Base-by-base conservation (phyloP, 2,113 vertebrate genomes). In the Calonectris borealis region DNA sequence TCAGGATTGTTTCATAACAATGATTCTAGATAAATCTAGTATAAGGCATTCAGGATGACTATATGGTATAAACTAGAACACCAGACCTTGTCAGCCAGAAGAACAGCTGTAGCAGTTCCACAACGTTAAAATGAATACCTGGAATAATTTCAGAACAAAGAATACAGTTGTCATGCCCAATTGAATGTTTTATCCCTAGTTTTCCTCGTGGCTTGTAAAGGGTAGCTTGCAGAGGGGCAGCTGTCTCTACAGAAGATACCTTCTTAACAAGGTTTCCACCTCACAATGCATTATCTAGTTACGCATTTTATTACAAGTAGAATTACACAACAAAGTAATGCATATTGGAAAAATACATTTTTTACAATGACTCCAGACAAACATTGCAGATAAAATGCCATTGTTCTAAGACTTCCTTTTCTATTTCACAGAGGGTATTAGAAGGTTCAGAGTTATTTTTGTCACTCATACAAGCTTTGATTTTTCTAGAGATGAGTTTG, bases 311-410 rank as follows among this genome's bases (percentile, higher is more conserved):
- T 98, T 98, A 95, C 96, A 98, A 98, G 96, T 91, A 90, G 96
- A 97, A 89, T 98, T 98, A 98, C 97, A 98, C 96, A 97, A 96
- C 87, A 83, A 94, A 96, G 88, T 97, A 96, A 96, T 93, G 97
- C 95, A 62, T 97, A 95, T 97, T 96, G 95, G 93, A 98, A 98
- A 98, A 97, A 97, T 97, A 98, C 96, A 97, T 98, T 97, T 98
- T 98, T 96, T 97, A 97, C 97, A 97, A 62, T 19, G 32, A 97
- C 96, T 96, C 86, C 91, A 94, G 94, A 95, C 93, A 94, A 96
- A 97, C 66, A 83, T 16, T 90, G 96, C 95, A 86, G 82, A 86
- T 92, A 97, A 93, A 97, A 96, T n/a, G 88, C 88, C 94, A 61
- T 94, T 87, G 86, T 83, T 85, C 70, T 49, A 93, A 79, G 91